These are phyloP conservation scores for Varecia variegata DNA, from an alignment of 2,797 vertebrate genomes.

Conservation along the genomic window DNA sequence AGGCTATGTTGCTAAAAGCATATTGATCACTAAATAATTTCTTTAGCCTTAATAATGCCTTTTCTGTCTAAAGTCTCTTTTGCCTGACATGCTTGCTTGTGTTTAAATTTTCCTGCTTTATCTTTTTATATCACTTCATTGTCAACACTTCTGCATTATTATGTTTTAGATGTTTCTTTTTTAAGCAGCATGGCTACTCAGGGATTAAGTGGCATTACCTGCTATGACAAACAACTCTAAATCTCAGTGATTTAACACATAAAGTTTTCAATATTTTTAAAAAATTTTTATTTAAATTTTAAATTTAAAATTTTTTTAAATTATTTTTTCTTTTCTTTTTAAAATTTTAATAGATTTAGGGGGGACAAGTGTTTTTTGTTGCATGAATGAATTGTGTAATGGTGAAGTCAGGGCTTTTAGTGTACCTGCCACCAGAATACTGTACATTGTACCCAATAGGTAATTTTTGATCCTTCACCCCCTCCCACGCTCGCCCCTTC, in stretches of 20 bases:
- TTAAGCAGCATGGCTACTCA: background rate
- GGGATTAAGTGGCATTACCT: background rate
- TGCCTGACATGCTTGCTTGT: background rate
- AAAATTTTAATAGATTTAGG: background rate
- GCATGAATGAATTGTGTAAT: background rate
- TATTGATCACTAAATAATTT: slow-evolving; percentile 41
- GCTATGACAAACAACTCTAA: background rate
- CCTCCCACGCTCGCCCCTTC: background rate
- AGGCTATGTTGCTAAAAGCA: background rate
- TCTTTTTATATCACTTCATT: background rate
- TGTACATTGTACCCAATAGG: background rate
- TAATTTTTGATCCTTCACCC: background rate
- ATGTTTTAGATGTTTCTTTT: slow-evolving; percentile 15
- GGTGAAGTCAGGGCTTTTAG: background rate
- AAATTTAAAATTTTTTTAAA: too few species aligned
- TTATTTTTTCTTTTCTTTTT: background rate
- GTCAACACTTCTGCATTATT: background rate
- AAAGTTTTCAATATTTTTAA: background rate
- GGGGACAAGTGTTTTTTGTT: background rate
- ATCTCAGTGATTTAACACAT: background rate
- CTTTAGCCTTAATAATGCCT: background rate
- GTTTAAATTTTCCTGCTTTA: background rate
- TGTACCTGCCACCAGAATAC: background rate
- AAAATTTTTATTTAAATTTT: too few species aligned
- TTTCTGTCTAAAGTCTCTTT: background rate